Base-by-base conservation (phyloP, 2,888 invertebrate genomes). In the Drosophila mimetica region DNA sequence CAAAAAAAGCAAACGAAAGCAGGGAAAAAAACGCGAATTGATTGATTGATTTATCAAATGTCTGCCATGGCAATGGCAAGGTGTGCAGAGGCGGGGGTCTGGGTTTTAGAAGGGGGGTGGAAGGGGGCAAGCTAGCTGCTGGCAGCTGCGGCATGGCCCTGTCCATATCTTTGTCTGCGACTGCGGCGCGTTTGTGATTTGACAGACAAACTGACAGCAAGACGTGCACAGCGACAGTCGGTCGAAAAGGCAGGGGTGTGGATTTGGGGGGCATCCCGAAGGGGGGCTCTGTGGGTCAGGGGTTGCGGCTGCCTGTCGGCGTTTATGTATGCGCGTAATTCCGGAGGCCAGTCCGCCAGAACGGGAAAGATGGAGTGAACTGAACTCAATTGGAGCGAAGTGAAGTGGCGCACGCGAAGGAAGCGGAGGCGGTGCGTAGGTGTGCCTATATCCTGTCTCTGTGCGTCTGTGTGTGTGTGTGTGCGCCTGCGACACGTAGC, bases 31-130 rank as follows among this genome's bases (percentile, higher is more conserved):
- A 51, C 50, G 50, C 73, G 75, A 77, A 86, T 86, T 86, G 89
- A 86, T 86, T 86, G 85, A 86, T 86, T 86, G 85, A 86, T 86
- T 88, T 88, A 86, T 88, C 88, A 86, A 84, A 88, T 84, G 78
- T 79, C 77, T 73, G 73, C 53, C 60, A 46, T 51, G 66, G 64
- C 67, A 47, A 55, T 39, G 41, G 61, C 18, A 47, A 59, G 77
- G 36, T 70, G 34, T 64, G 39, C 64, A 22, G 1, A 6, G 28
- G 36, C 37, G 22, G 53, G 36, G 42, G 61, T 30, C 9, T n/a
- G 28, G 37, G 51, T 8, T 14, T 8, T 9, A 4, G n/a, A n/a
- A 55, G 22, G 32, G 51, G 25, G 16, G 50, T n/a, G 39, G 53
- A 22, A 25, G 6, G 9, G 39, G 16, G 32, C n/a, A n/a, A n/a